Percentiles rank a stretch among this genome's conserved stretches.
Conservation (phyloP, 2,113 vertebrate species). For the Nothoprocta perdicaria region DNA sequence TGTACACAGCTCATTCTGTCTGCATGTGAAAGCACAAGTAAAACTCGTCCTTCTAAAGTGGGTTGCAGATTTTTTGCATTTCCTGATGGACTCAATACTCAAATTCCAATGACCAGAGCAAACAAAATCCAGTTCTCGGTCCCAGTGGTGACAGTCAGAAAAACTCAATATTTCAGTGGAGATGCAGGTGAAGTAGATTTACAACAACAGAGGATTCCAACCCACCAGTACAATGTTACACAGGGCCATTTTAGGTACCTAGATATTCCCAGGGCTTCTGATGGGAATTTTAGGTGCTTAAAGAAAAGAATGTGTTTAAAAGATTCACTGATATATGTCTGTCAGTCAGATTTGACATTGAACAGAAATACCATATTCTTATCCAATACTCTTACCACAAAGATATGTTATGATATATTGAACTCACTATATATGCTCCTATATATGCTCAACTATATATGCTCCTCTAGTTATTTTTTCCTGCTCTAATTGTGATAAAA, state of each 20-base stretch:
- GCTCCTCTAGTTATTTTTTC: neutral
- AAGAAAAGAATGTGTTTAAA: neutral
- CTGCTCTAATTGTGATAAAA: neutral
- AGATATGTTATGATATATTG: neutral
- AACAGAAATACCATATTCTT: neutral
- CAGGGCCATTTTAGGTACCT: neutral
- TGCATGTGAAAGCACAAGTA: neutral
- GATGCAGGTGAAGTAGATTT: neutral
- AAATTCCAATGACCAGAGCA: neutral
- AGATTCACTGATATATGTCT: neutral
- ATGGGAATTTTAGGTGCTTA: neutral
- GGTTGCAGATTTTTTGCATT: neutral
- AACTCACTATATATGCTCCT: neutral
- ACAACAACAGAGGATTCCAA: neutral
- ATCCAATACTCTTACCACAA: neutral
- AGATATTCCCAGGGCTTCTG: neutral
- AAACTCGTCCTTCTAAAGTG: neutral
- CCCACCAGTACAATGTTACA: accelerated
- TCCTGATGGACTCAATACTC: neutral
- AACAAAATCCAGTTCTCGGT: neutral
- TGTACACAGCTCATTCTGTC: accelerated
- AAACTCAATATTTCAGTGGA: neutral
- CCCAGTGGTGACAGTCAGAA: neutral
- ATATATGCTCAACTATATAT: too few relatives aligned
- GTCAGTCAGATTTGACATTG: neutral